Base-by-base conservation (phyloP, 2,888 invertebrate genomes). In the Drosophila dives region DNA sequence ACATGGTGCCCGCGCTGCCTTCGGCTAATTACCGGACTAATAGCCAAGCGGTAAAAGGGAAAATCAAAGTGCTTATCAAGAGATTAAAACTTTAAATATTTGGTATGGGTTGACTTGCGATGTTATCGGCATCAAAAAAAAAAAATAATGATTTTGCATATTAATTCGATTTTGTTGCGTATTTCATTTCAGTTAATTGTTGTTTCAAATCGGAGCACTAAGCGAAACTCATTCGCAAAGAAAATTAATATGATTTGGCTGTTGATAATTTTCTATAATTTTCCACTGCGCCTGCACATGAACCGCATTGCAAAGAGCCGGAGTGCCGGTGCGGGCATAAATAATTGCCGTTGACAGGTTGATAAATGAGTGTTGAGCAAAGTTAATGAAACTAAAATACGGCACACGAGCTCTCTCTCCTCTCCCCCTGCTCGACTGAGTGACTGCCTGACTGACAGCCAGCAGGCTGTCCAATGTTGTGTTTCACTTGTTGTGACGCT, bases 291-390 rank as follows among this genome's bases (percentile, higher is more conserved):
- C 53, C 67, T 51, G 64, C 64, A 53, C 67, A 75, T 64, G 49
- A 71, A 62, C 20, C 64, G 67, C 76, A 79, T 36, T 50, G 60
- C 15, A 34, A 32, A 45, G 32, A 34, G 26, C 36, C 26, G n/a
- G n/a, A 20, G 34, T 29, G 45, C 32, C 48, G 40, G 20, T 53
- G 72, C 17, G 55, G 69, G 58, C 72, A 86, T 88, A 85, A 87
- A 89, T 90, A 90, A 90, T 88, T 88, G 84, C 75, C 40, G 86
- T 77, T 88, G 88, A 88, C 88, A 88, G 84, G 74, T 86, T 88
- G 89, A 88, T 90, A 86, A 90, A 88, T 90, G 89, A 77, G 83
- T 75, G 80, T 87, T 75, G 73, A 83, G 83, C 75, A 72, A 77
- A 84, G 83, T 78, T 87, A 87, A 87, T 86, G 84, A 87, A 87